Base-by-base conservation (phyloP, 2,888 invertebrate species). In the Lissonota sp. region DNA sequence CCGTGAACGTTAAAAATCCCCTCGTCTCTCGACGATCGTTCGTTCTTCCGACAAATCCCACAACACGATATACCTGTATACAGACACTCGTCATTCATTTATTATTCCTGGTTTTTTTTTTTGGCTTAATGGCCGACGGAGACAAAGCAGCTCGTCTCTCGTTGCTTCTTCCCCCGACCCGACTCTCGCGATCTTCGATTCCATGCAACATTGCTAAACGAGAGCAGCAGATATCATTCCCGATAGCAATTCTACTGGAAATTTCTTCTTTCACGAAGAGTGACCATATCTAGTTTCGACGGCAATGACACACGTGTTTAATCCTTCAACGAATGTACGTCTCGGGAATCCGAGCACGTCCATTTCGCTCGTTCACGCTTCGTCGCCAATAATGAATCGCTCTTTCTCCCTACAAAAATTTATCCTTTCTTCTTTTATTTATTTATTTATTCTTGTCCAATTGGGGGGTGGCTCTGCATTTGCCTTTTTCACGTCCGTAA, bases 301-400 rank as follows among this genome's bases (percentile, higher is more conserved):
- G 46, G 70, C 60, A 66, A 72, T 60, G 64, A 42, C 55, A 57
- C 60, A 40, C 1, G 58, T 44, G 26, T 42, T 26, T 26, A 26
- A 58, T 46, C 73, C 77, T 80, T 69, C 77, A 46, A 55, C 42
- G 14, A 6, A 44, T 26, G 44, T 26, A 44, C 44, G 26, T 64
- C 57, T 64, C 57, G 14, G 12, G 53, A 6, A 64, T 64, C 63
- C 44, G 26, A 64, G 51, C 69, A 78, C 62, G 80, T 78, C 69
- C 72, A 49, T 69, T 73, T 53, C 46, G 53, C 64, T 81, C 73
- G 58, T 70, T 78, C 77, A 78, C 80, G 80, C 80, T 69, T 77
- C 78, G 80, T 78, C 49, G 78, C 64, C 78, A 66, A 81, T 81
- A 81, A 81, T 72, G 73, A 78, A 81, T 81, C 64, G 73, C 37